A percentile compares a stretch with the other conserved stretches of the same genome.
Conservation (phyloP, 2,888 invertebrate species). For the Troilus luridus region DNA sequence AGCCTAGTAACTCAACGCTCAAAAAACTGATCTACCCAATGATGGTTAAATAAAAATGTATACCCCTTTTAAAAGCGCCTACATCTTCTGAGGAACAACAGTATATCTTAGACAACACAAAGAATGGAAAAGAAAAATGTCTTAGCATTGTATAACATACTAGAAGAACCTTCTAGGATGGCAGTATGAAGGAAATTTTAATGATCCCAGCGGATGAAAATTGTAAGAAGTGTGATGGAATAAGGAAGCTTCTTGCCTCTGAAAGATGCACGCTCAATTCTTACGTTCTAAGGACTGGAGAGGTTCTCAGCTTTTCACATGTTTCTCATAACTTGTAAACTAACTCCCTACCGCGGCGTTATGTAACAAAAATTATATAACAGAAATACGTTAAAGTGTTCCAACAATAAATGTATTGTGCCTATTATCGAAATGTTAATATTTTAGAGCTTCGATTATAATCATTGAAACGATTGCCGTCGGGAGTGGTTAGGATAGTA, state of each 20-base stretch:
- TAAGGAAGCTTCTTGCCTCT: background rate
- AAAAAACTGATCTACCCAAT: no score
- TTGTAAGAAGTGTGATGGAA: background rate
- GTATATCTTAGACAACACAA: background rate
- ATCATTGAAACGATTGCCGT: no score
- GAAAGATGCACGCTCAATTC: background rate
- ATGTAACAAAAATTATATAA: background rate
- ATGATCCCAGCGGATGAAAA: background rate
- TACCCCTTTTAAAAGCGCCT: no score
- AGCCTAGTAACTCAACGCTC: no score
- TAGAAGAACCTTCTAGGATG: background rate
- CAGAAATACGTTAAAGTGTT: background rate
- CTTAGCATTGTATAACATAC: background rate
- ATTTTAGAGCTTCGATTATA: no score
- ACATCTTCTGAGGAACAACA: no score
- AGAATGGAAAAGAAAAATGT: background rate
- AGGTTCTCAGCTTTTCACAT: background rate
- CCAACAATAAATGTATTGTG: no score
- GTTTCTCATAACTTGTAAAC: background rate
- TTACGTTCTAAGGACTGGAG: background rate
- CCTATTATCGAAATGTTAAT: no score
- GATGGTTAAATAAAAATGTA: no score
- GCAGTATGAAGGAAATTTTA: slow-evolving; percentile 9
- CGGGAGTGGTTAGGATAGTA: no score
- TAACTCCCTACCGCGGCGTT: background rate